A percentile compares a stretch with the other conserved stretches of the same genome.
Conservation (phyloP, 2,797 vertebrate species). For the Girardinus metallicus region DNA sequence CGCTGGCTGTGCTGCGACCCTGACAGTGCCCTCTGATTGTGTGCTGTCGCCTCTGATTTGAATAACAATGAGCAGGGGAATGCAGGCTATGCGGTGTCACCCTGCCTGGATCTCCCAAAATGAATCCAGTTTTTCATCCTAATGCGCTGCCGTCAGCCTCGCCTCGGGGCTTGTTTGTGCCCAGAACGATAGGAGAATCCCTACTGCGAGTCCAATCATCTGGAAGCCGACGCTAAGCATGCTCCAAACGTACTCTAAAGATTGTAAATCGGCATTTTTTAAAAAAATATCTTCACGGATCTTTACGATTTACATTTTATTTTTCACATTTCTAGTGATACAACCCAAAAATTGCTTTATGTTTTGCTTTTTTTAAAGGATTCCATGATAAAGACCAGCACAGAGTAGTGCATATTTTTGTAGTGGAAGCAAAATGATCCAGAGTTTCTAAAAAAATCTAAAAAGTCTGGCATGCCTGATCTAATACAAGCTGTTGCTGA, state of each 20-base stretch:
- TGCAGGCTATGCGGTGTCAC: slow-evolving; percentile 60
- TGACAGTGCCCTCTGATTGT: slow-evolving; percentile 50
- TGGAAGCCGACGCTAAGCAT: slow-evolving; percentile 18
- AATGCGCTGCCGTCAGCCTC: slow-evolving; percentile 38
- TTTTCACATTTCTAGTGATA: neutral
- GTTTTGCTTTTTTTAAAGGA: neutral
- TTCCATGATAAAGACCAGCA: neutral
- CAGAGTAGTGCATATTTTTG: neutral
- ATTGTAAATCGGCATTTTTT: neutral
- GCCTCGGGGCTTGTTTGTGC: slow-evolving; percentile 49
- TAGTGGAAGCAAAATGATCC: neutral
- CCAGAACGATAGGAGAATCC: slow-evolving; percentile 36
- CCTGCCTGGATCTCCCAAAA: slow-evolving; percentile 52
- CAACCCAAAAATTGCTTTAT: neutral
- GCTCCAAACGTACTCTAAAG: neutral
- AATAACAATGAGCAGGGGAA: slow-evolving; percentile 74
- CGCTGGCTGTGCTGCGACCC: slow-evolving; percentile 39
- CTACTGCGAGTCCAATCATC: slow-evolving; percentile 50
- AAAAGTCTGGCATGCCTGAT: neutral
- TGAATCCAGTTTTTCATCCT: slow-evolving; percentile 38
- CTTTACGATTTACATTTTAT: neutral
- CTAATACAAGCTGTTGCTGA: neutral
- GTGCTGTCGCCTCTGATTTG: slow-evolving; percentile 67
- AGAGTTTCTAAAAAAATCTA: neutral
- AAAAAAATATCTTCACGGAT: neutral